Evolutionary conservation across 1,140 invertebrate genomes (phyloP).

Genomic region (Vanessa atalanta): DNA sequence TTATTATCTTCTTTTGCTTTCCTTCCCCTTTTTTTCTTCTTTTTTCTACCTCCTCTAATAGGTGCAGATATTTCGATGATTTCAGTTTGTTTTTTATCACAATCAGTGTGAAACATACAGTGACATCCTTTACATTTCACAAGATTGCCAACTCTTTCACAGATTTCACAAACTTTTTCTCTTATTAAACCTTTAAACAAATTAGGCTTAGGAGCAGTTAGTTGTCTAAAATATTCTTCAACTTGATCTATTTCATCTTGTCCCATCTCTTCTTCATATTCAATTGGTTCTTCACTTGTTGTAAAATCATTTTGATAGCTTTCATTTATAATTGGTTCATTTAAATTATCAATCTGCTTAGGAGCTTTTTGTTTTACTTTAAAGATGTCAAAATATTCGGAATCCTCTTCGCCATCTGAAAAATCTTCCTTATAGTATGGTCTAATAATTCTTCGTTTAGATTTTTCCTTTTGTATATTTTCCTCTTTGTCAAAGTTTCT

Average conservation of each 20-base stretch:
- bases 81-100: constrained; percentile 61
- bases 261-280: constrained; percentile 38
- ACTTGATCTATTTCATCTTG: constrained; percentile 53
- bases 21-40: constrained; percentile 57
- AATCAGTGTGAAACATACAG: constrained; percentile 80
- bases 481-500: constrained; percentile 33
- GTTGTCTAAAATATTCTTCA: constrained; percentile 64
- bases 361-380: constrained; percentile 41
- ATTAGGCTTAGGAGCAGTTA: constrained; percentile 76
- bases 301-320: constrained; percentile 12
- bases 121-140: constrained; percentile 84
- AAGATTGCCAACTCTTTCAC: constrained; percentile 82
- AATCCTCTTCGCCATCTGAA: constrained; percentile 63
- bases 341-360: constrained; percentile 19
- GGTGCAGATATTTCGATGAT: constrained; percentile 46
- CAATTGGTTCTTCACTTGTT: constrained; percentile 25
- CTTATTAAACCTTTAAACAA: constrained; percentile 83
- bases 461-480: constrained; percentile 56
- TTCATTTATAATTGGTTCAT: constrained; percentile 2
- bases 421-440: constrained; percentile 68
- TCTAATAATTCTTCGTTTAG: constrained; percentile 59
- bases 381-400: constrained; percentile 60
- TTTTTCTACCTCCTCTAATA: constrained; percentile 65
- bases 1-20: constrained; percentile 54
- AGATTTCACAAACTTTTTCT: constrained; percentile 86